phyloP scores from a whole-genome alignment of 2,113 vertebrate species.

The Apus apus region DNA sequence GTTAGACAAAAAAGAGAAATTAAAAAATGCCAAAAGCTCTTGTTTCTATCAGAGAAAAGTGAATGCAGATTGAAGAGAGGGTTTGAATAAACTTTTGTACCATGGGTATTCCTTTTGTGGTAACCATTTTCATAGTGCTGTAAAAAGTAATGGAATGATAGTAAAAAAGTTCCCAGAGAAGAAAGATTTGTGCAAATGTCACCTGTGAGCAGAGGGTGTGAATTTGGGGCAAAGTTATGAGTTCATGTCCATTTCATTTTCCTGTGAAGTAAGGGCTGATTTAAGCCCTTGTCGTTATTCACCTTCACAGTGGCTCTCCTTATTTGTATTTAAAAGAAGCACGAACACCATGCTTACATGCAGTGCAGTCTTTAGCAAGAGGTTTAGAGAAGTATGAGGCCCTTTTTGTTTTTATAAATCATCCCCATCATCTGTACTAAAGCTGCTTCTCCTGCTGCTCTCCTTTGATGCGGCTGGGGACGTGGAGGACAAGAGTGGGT shows the following conservation, averaged over 20 bases:
- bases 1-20: neutral
- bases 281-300: neutral
- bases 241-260: neutral
- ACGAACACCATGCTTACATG: neutral
- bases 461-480: slow-evolving; percentile 91
- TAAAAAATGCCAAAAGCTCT: neutral
- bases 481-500: slow-evolving; percentile 89
- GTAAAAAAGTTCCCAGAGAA: neutral
- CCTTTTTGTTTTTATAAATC: slow-evolving; percentile 77
- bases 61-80: neutral
- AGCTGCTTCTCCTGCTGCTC: slow-evolving; percentile 93
- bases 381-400: neutral
- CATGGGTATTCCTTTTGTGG: neutral
- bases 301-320: neutral
- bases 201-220: neutral
- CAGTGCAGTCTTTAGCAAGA: neutral
- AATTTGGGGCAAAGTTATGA: neutral
- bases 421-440: slow-evolving; percentile 89
- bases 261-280: neutral
- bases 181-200: slow-evolving; percentile 24
- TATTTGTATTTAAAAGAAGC: slow-evolving; percentile 9
- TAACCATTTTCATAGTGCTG: slow-evolving; percentile 4
- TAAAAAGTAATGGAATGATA: neutral
- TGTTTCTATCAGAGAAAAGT: neutral
- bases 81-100: neutral